phyloP scores from a whole-genome alignment of 2,888 invertebrate genomes.

The Brachypterus glaber region DNA sequence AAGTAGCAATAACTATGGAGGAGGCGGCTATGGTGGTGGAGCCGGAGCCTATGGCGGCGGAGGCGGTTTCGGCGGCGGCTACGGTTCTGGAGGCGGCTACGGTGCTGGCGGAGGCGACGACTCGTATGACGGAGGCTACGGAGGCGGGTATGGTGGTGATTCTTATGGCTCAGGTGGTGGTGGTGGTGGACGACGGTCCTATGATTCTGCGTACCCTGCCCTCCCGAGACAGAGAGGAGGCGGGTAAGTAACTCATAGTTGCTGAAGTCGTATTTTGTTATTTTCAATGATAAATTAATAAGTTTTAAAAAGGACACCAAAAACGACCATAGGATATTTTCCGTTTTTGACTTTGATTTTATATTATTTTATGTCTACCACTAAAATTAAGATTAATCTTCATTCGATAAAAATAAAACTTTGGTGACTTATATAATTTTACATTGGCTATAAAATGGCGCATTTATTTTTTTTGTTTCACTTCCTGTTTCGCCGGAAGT shows the following conservation, averaged over 20 bases:
- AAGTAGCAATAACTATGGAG: conserved; percentile 10
- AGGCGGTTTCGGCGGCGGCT: conserved; percentile 17
- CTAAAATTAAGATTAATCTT: too few relatives aligned
- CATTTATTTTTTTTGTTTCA: too few relatives aligned
- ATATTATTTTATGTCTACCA: too few relatives aligned
- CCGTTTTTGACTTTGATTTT: too few relatives aligned
- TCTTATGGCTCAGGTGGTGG: conserved; percentile 17
- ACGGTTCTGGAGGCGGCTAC: conserved; percentile 8
- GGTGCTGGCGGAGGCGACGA: conserved; percentile 17
- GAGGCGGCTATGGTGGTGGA: conserved; percentile 9
- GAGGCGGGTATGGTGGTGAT: conserved; percentile 24
- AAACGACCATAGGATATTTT: too few relatives aligned
- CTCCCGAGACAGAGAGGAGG: conserved; percentile 31
- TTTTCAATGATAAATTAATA: too few relatives aligned
- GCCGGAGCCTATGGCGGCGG: conserved; percentile 23
- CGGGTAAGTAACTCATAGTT: conserved; percentile 18
- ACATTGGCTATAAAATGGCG: too few relatives aligned
- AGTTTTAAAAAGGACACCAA: too few relatives aligned
- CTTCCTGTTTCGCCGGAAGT: too few relatives aligned
- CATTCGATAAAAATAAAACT: too few relatives aligned
- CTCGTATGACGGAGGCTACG: conserved; percentile 14
- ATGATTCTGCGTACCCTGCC: conserved; percentile 32
- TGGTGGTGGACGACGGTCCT: conserved; percentile 23
- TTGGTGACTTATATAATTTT: too few relatives aligned
- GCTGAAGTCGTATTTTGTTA: too few relatives aligned